Base-by-base conservation (phyloP, 2,797 vertebrate genomes). In the Onychomys torridus region DNA sequence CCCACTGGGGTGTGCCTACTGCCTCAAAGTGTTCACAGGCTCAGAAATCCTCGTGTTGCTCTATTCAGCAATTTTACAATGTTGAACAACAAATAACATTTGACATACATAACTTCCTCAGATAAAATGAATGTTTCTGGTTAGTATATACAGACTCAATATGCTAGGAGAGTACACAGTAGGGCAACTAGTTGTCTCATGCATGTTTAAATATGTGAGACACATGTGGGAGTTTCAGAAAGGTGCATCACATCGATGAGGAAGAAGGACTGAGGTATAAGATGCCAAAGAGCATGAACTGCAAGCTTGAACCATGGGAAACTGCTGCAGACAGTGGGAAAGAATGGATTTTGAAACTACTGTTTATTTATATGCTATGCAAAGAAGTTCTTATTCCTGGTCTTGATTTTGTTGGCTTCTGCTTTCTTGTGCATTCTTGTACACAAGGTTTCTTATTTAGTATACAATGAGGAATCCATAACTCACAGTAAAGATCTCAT, bases 371-470 rank as follows among this genome's bases (percentile, higher is more conserved):
- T 84, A 71, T 3, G 2, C 65, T 69, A n/a, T 76, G 23, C 59
- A 96, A 91, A 93, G 69, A 89, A 73, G n/a, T n/a, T 17, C 23
- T 90, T 32, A 23, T 6, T n/a, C 34, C 27, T 10, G 34, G 19
- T 67, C 46, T 91, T 65, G 75, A 89, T 65, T 61, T 29, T 87
- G 16, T 75, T 95, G n/a, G 34, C 94, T 81, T 79, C 10, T 87
- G 11, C 75, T 97, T 94, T 93, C 79, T n/a, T 73, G 23, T 75
- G 21, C 27, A 75, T 95, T 89, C 81, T 77, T 94, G 61, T 94
- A n/a, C 16, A 63, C 43, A 55, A 19, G 16, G 49, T 84, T 93
- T 96, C n/a, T 73, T 91, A 14, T 46, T 84, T 75, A 89, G 34
- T 90, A 9, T 43, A n/a, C 13, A 67, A 34, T n/a, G 16, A 59